Base-by-base conservation (phyloP, 2,888 invertebrate genomes). In the Coremacera marginata region DNA sequence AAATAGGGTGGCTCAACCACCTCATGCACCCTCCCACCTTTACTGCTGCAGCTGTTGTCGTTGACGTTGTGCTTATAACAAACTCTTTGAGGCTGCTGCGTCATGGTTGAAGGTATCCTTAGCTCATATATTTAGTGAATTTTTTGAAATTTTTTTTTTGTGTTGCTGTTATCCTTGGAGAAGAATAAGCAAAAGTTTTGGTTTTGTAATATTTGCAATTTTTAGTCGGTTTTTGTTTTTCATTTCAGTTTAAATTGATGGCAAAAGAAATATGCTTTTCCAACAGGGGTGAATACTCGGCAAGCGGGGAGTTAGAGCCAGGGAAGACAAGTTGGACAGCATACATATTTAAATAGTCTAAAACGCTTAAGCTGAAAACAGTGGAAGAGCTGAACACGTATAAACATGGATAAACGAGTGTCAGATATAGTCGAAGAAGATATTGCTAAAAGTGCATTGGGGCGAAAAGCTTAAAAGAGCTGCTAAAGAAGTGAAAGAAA, bases 391-490 rank as follows among this genome's bases (percentile, higher is more conserved):
- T 25, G 25, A 60, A 31, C 16, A 27, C n/a, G n/a, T 31, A 63
- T 19, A 55, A 55, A 5, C 19, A 22, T 19, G 22, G 22, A 8
- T n/a, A 19, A 55, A 55, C 55, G 55, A 55, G 22, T 19, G 22
- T 19, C n/a, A 55, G 22, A 22, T n/a, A 19, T 19, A 55, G 8
- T 22, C n/a, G 55, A n/a, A 19, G 19, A 63, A 63, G 16, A 63
- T 63, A 31, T 16, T 34, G 31, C n/a, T 76, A 52, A 31, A 78
- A 76, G 70, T 57, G 55, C 60, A 71, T 57, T 76, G 49, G 73
- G 55, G 78, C 60, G 78, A 73, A 55, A 73, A 78, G 76, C 76
- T 78, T 78, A 55, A 73, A 78, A 76, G 73, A 31, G 31, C 57
- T 22, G 37, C 7, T 37, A 11, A 31, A 31, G 31, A 31, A 31